Conservation (phyloP, 2,113 vertebrate species). For the Rhea americana region DNA sequence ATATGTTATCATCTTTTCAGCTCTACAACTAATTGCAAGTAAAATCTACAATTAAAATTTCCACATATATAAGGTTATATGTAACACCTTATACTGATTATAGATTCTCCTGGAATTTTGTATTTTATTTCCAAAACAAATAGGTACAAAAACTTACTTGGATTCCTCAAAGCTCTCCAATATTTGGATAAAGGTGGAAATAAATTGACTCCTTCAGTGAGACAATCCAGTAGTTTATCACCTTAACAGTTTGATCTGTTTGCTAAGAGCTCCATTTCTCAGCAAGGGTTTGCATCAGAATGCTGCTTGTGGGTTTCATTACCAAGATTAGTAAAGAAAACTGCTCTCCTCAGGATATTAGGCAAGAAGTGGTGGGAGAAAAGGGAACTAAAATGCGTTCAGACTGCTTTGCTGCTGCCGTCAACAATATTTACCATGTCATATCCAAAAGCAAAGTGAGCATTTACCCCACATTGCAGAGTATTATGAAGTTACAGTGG, state of each 20-base stretch:
- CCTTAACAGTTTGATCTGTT: background rate
- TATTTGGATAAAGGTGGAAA: background rate
- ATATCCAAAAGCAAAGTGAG: background rate
- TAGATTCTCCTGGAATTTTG: background rate
- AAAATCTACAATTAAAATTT: background rate
- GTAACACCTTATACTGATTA: background rate
- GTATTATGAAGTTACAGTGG: background rate
- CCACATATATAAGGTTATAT: background rate
- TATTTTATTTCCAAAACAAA: background rate
- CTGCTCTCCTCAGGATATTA: slow-evolving; percentile 66
- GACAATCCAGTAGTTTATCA: background rate
- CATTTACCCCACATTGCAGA: background rate
- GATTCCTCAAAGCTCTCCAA: background rate
- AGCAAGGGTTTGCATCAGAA: background rate
- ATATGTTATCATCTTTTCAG: background rate
- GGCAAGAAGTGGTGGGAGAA: slow-evolving; percentile 63
- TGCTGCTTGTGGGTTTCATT: background rate
- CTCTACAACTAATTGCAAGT: background rate
- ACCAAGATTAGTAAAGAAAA: slow-evolving; percentile 27
- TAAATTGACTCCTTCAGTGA: background rate
- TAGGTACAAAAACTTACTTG: slow-evolving; percentile 34
- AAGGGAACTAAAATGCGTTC: slow-evolving; percentile 68
- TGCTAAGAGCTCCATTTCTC: slow-evolving; percentile 7
- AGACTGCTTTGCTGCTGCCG: slow-evolving; percentile 38
- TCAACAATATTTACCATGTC: slow-evolving; percentile 45